Percentiles rank a stretch among this genome's conserved stretches.
phyloP scores from a whole-genome alignment of 1,140 invertebrate genomes.

The Penaeus japonicus region DNA sequence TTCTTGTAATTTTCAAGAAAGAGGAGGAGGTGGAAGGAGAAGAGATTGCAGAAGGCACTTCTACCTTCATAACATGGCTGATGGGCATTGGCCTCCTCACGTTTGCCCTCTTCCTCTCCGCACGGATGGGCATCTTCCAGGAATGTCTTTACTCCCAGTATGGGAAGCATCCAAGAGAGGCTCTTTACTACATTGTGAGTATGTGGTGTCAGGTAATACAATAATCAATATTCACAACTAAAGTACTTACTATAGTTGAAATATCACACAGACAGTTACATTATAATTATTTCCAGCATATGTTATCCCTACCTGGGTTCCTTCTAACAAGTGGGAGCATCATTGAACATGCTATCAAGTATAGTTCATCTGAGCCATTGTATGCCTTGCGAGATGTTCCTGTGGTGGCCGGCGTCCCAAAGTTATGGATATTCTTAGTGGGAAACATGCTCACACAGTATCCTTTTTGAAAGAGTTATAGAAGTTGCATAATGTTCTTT shows the following conservation, averaged over 20 bases:
- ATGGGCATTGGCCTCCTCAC: slow-evolving; percentile 83
- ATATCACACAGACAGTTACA: background rate
- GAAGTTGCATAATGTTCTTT: slow-evolving; percentile 1
- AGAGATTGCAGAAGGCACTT: background rate
- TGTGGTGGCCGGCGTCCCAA: slow-evolving; percentile 63
- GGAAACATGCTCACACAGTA: slow-evolving; percentile 93
- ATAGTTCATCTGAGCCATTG: slow-evolving; percentile 63
- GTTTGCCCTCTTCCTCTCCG: slow-evolving; percentile 89
- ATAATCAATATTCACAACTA: background rate
- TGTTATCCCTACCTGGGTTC: slow-evolving; percentile 88
- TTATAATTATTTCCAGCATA: slow-evolving; percentile 72
- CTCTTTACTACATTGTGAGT: slow-evolving; percentile 87
- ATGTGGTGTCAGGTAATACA: too few relatives aligned
- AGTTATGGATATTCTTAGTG: slow-evolving; percentile 74
- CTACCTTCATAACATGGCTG: slow-evolving; percentile 50
- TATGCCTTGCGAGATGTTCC: slow-evolving; percentile 65
- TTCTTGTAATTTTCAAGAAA: background rate
- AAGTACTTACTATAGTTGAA: background rate
- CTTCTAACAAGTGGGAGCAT: slow-evolving; percentile 79
- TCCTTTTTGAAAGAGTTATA: slow-evolving; percentile 62
- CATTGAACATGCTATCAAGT: slow-evolving; percentile 70
- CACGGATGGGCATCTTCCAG: slow-evolving; percentile 96
- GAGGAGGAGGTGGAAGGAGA: background rate
- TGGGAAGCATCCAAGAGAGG: slow-evolving; percentile 95
- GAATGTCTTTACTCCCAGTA: slow-evolving; percentile 85